Percentiles rank a stretch among this genome's conserved stretches.
Conservation (phyloP, 1,140 invertebrate genomes). For the Trigoniulus corallinus region DNA sequence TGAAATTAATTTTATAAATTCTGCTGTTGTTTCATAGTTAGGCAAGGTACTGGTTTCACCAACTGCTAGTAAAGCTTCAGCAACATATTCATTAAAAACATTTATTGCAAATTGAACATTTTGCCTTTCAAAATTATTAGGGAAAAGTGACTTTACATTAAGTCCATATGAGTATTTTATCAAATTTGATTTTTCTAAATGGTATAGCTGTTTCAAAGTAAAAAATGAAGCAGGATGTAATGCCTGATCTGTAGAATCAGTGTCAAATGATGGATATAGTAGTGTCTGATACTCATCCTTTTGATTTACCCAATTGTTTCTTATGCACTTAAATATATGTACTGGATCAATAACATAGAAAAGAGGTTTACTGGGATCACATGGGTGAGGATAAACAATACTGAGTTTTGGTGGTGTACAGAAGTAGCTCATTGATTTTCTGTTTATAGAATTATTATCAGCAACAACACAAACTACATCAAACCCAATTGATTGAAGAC, state of each 20-base stretch:
- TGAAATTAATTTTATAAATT: conserved; percentile 9
- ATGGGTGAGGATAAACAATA: conserved; percentile 5
- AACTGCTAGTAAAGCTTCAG: conserved; percentile 3
- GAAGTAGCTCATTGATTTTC: conserved; percentile 11
- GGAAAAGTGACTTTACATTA: conserved; percentile 5
- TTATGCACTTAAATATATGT: too few species aligned
- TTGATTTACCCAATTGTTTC: too few species aligned
- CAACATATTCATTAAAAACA: conserved; percentile 10
- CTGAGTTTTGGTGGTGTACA: not conserved
- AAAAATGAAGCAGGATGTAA: not conserved
- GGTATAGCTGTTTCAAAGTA: not conserved
- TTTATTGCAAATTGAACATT: conserved; percentile 12
- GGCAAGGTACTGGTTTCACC: conserved; percentile 3
- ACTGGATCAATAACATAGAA: conserved; percentile 10
- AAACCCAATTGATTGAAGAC: conserved; percentile 9
- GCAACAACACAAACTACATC: conserved; percentile 7
- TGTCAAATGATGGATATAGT: conserved; percentile 3
- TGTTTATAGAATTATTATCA: conserved; percentile 14
- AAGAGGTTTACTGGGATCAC: not conserved
- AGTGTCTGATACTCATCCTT: conserved; percentile 7
- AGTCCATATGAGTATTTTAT: conserved; percentile 10
- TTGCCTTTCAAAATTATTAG: conserved; percentile 11
- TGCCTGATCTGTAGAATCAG: not conserved
- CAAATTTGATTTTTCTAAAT: not conserved
- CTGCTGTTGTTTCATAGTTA: not conserved